Evolutionary conservation across 2,797 vertebrate species (phyloP).

Genomic region (Acanthiza pusilla): DNA sequence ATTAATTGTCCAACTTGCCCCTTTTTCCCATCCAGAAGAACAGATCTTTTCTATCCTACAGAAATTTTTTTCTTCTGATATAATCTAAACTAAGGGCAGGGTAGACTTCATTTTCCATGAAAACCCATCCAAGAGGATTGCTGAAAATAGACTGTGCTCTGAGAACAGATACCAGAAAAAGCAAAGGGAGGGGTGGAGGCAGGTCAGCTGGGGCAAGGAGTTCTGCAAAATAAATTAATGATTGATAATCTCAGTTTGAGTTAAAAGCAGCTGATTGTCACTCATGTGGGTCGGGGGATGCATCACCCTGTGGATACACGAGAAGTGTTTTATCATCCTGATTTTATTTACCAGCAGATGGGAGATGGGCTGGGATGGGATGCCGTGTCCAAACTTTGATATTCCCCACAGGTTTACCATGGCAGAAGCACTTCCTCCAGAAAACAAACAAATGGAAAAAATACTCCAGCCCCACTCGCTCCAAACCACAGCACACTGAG

Average conservation of each 20-base stretch:
- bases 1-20: background rate
- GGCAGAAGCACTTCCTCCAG: background rate
- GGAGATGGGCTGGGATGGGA: background rate
- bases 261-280: background rate
- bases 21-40: background rate
- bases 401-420: background rate
- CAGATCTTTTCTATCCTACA: slow-evolving; percentile 11
- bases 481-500: background rate
- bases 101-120: slow-evolving; percentile 36
- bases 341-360: background rate
- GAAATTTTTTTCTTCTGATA: slow-evolving; percentile 37
- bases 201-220: background rate
- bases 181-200: background rate
- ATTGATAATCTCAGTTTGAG: background rate
- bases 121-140: slow-evolving; percentile 31
- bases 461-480: background rate
- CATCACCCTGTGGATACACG: background rate
- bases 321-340: background rate
- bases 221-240: background rate
- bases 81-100: background rate
- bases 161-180: slow-evolving; percentile 47
- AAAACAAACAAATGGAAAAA: background rate
- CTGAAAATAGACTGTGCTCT: slow-evolving; percentile 45
- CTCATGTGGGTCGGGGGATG: accelerated
- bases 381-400: background rate